phyloP scores from a whole-genome alignment of 2,113 vertebrate species.

The Lepus americanus region DNA sequence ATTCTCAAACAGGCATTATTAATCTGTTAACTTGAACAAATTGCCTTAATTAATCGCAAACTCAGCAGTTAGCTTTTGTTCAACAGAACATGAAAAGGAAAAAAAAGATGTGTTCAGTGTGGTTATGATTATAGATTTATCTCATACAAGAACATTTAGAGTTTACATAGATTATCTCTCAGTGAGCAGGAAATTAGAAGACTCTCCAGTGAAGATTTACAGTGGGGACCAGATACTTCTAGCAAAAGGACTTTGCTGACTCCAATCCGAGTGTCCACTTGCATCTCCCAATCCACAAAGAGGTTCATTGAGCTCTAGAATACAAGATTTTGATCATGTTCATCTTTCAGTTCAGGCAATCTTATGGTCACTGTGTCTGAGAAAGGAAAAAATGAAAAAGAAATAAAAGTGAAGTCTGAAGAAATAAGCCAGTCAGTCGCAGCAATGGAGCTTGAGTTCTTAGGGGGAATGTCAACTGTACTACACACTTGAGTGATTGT shows the following conservation, averaged over 20 bases:
- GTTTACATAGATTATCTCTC: neutral
- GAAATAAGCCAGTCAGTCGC: neutral
- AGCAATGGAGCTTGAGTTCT: neutral
- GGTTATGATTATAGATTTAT: no score
- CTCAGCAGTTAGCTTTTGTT: no score
- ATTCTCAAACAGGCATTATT: no score
- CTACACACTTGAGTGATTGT: neutral
- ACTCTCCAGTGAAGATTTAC: neutral
- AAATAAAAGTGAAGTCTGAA: neutral
- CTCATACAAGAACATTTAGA: neutral
- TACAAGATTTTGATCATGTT: neutral
- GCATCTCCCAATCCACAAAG: neutral
- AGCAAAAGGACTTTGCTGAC: neutral
- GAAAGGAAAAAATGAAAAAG: fast-evolving
- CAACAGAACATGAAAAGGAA: no score
- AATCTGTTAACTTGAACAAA: no score
- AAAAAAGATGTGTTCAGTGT: no score
- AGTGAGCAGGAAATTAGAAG: neutral
- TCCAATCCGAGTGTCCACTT: neutral
- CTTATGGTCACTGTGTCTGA: neutral
- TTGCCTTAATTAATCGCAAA: no score
- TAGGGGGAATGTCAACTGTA: neutral
- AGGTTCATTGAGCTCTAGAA: neutral
- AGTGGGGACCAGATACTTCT: neutral
- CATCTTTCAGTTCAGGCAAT: neutral